Percentiles rank a stretch among this genome's conserved stretches.
These are phyloP conservation scores for Caenorhabditis elegans DNA, from an alignment of 1,140 invertebrate species.

Conservation along the genomic window DNA sequence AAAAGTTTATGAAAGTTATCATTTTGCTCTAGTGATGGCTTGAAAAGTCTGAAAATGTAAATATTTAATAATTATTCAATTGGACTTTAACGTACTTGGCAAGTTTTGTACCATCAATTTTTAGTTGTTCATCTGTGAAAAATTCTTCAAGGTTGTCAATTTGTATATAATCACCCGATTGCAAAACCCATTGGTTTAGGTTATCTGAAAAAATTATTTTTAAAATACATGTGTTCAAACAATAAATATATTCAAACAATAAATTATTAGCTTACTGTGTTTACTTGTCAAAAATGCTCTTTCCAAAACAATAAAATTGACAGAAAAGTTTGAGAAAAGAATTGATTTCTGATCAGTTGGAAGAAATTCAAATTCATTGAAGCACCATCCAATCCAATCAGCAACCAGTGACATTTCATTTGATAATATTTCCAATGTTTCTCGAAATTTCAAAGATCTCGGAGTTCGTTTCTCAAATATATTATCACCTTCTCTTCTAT, in stretches of 20 bases:
- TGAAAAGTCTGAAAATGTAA: conserved; percentile 5
- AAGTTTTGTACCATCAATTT: background rate
- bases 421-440: background rate
- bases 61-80: too few species aligned
- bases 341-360: conserved; percentile 15
- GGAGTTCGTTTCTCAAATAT: conserved; percentile 31
- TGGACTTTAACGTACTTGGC: background rate
- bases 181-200: background rate
- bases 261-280: background rate
- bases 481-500: conserved; percentile 22
- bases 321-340: conserved; percentile 28
- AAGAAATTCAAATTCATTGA: background rate
- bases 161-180: conserved; percentile 36
- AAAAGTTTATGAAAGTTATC: conserved; percentile 28
- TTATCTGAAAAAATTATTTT: background rate
- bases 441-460: background rate
- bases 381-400: conserved; percentile 30
- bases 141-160: background rate
- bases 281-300: conserved; percentile 14
- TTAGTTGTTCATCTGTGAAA: background rate
- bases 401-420: conserved; percentile 31
- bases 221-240: background rate
- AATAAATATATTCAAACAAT: background rate
- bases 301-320: conserved; percentile 27
- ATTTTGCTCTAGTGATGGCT: background rate